These are phyloP conservation scores for Hycleus phaleratus DNA, from an alignment of 1,140 invertebrate genomes.

Conservation along the genomic window DNA sequence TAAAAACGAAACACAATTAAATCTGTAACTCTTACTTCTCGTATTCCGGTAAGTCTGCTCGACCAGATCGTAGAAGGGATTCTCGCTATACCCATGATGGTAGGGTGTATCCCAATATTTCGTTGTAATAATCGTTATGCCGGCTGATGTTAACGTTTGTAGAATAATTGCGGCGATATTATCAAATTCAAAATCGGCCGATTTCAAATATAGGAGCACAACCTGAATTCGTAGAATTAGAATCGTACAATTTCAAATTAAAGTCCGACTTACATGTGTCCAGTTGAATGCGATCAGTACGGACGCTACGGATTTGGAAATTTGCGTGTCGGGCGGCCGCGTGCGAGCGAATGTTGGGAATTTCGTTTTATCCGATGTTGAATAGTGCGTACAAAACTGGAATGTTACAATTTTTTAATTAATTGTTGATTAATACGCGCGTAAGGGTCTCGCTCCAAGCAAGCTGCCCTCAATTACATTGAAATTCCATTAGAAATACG, in stretches of 20 bases:
- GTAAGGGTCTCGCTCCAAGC: no score
- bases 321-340: constrained; percentile 84
- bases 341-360: constrained; percentile 92
- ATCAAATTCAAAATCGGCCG: constrained; percentile 57
- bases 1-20: not conserved
- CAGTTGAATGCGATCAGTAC: constrained; percentile 71
- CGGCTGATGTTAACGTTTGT: constrained; percentile 54
- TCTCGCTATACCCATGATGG: constrained; percentile 65
- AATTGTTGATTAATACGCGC: no score
- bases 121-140: constrained; percentile 58
- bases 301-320: constrained; percentile 80
- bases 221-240: constrained; percentile 44
- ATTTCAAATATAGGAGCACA: constrained; percentile 66
- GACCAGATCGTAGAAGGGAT: constrained; percentile 75
- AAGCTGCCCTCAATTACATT: no score
- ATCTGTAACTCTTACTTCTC: constrained; percentile 57
- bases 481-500: no score
- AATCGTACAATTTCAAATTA: not conserved
- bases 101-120: constrained; percentile 69
- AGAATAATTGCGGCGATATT: constrained; percentile 67
- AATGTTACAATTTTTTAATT: constrained; percentile 16
- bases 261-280: constrained; percentile 59
- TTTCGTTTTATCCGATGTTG: constrained; percentile 75
- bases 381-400: constrained; percentile 79
- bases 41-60: constrained; percentile 67